Base-by-base conservation (phyloP, 2,888 invertebrate species). In the Dasysyrphus tricinctus region DNA sequence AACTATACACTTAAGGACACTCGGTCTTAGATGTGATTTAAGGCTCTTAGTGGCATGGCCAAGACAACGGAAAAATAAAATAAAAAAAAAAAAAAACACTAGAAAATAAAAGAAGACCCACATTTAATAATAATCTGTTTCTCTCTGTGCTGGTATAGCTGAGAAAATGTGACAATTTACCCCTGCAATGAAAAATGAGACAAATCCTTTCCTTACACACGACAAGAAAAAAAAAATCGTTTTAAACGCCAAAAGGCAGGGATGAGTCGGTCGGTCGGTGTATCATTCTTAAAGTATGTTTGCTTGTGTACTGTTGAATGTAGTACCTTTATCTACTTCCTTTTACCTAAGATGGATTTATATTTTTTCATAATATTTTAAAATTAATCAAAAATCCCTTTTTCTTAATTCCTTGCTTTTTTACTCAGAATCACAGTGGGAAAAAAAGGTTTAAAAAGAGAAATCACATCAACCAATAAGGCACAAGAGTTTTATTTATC, bases 131-230 rank as follows among this genome's bases (percentile, higher is more conserved):
- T 81, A 77, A 81, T 81, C 76, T 65, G 49, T 51, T n/a, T 61
- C n/a, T 51, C n/a, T 34, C 8, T 39, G 37, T 69, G 39, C 51
- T 39, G 51, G 76, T 59, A 19, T 59, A 32, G 37, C 54, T 61
- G 76, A 24, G 42, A 49, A 49, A 67, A 69, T 72, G 80, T 77
- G 73, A 77, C 84, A 84, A 76, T 72, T 72, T 67, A 37, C 29
- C 73, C 67, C 78, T 51, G 42, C 56, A 5, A 54, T 77, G 73
- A 80, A 80, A 85, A 80, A 85, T 85, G 80, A 77, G 80, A 59
- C 80, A 75, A 79, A 54, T 74, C 72, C 69, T 69, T 69, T 12
- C 5, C 39, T 32, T 32, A 47, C 57, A 73, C 42, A 57, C 44
- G 19, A 70, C 12, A 34, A 34, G 5, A 37, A 37, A 39, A 39